These are phyloP conservation scores for Apamea anceps DNA, from an alignment of 2,888 invertebrate species.

Conservation along the genomic window DNA sequence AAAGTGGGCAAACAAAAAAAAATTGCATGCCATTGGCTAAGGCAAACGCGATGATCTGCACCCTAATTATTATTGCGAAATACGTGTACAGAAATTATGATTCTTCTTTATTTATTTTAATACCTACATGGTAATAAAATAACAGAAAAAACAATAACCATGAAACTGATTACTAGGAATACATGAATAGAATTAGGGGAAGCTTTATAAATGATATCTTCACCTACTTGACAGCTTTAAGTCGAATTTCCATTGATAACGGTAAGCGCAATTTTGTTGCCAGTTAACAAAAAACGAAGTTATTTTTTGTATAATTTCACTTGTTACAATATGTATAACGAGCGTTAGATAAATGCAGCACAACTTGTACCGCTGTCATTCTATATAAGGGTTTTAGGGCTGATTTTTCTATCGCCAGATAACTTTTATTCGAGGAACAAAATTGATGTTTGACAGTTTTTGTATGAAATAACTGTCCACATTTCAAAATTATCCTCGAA, in stretches of 20 bases:
- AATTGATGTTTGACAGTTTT: no score
- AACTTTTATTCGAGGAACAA: no score
- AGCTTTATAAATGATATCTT: constrained; percentile 37
- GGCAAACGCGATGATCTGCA: no score
- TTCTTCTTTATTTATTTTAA: background rate
- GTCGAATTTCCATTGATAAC: constrained; percentile 27
- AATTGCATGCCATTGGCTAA: background rate
- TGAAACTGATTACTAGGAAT: background rate
- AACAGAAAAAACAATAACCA: no score
- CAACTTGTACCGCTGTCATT: background rate
- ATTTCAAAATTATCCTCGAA: no score
- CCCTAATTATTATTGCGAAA: background rate
- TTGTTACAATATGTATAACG: background rate
- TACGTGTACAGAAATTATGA: background rate
- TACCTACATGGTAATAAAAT: no score
- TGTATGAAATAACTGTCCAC: no score
- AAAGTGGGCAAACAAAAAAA: no score
- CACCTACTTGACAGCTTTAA: constrained; percentile 8
- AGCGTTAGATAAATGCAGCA: background rate
- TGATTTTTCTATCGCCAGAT: no score
- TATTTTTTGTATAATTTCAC: constrained; percentile 23
- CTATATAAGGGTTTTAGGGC: background rate
- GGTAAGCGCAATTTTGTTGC: constrained; percentile 29
- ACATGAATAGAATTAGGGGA: background rate
- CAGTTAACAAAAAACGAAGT: background rate